Evolutionary conservation across 2,113 vertebrate species (phyloP), one percentile per base, ranked within the genome.

Genomic region (Turnix velox): DNA sequence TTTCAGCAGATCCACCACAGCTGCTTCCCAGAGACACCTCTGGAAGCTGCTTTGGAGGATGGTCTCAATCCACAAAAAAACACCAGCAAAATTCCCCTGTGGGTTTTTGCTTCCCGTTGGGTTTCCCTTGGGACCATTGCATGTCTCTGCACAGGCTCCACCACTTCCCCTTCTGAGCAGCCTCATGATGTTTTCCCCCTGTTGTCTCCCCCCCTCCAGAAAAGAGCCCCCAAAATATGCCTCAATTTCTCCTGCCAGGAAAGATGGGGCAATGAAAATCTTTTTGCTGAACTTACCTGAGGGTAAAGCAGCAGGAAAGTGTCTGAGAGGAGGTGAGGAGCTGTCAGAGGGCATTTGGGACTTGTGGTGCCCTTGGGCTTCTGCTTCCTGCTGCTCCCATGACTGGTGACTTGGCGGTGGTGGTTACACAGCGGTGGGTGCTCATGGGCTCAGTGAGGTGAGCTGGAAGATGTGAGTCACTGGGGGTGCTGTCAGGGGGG

Each of bases 281-380:
- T 5, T 0, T 0, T 0, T 0, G 5, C 9, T 7, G 14, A 48
- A 2, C 18, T 88, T 39, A 22, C 18, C 51, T 0, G 1, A 31
- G 15, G 45, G 12, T 23, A 8, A 33, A 13, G 5, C 65, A 25
- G 18, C 49, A 10, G 10, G 54, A 73, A 63, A 57, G 18, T 9
- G 10, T 43, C 82, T 49, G 63, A 51, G 42, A 57, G 49, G 33
- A 57, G 52, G 33, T 0, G 3, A 72, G n/a, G 39, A 16, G 27
- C 9, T 46, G 46, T 7, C 0, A 3, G 55, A 10, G 1, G 2
- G 52, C 3, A 12, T 48, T 24, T 18, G 13, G 76, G 73, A 58
- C 0, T 2, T 51, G 66, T 18, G 25, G 45, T 62, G 59, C 52
- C 33, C 40, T 59, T 9, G 63, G 63, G 58, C 12, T 46, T 18